Conservation (phyloP, 2,113 vertebrate genomes). For the Anoura caudifer region DNA sequence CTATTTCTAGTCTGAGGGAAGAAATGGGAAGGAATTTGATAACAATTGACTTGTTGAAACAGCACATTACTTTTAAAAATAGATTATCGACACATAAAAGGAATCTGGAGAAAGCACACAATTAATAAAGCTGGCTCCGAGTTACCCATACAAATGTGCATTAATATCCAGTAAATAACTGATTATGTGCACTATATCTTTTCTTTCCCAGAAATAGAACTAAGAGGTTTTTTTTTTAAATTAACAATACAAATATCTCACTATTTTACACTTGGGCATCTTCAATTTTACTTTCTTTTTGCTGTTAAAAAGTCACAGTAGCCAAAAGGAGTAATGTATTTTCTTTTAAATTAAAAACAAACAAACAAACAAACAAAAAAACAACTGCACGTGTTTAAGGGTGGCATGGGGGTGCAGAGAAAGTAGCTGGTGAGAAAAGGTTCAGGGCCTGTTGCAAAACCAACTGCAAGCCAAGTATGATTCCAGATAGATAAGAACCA, state of each 20-base stretch:
- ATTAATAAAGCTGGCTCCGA: constrained; percentile 54
- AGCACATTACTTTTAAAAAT: constrained; percentile 55
- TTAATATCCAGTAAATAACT: background rate
- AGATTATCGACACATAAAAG: constrained; percentile 66
- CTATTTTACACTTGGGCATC: background rate
- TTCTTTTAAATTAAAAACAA: constrained; percentile 53
- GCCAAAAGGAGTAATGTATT: background rate
- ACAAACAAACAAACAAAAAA: no score
- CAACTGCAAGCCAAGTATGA: constrained; percentile 77
- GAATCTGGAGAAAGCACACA: constrained; percentile 66
- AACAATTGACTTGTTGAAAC: constrained; percentile 57
- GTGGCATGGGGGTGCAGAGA: background rate
- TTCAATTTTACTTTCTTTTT: constrained; percentile 44
- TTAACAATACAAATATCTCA: background rate
- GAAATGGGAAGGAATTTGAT: constrained; percentile 36
- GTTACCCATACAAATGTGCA: background rate
- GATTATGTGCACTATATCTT: background rate
- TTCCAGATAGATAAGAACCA: constrained; percentile 82
- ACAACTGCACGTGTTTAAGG: constrained; percentile 4
- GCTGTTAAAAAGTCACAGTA: constrained; percentile 26
- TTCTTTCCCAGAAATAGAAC: background rate
- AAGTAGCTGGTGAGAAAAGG: constrained; percentile 73
- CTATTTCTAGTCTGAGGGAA: constrained; percentile 40
- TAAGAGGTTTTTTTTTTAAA: background rate
- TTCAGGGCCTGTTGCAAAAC: constrained; percentile 79